Evolutionary conservation across 2,113 vertebrate genomes (phyloP), one percentile per base, ranked within the genome.

Genomic region (Gopherus evgoodei): DNA sequence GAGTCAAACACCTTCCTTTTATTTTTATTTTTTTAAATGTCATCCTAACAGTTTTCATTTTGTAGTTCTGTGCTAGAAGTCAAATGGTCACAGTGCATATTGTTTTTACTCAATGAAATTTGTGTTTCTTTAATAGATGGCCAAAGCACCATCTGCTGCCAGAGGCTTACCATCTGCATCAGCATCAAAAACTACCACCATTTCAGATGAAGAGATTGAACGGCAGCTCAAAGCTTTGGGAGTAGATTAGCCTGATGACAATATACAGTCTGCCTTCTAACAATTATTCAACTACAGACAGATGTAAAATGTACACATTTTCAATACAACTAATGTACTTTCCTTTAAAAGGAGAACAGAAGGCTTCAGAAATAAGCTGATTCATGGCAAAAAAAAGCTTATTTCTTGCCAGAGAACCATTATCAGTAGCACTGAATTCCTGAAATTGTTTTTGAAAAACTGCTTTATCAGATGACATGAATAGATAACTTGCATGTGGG

Each of bases 151-250:
- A 1, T 98, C 99, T 88, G 98, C 99, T 97, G 99, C 99, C 91
- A 98, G 98, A 97, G 98, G 97, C 75, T 94, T 99, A 86, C 99
- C 99, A 1, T 97, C 98, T 44, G 98, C 99, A 12, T 98, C 99
- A 16, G 97, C 99, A 75, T 98, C 99, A 75, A 99, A 99, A 95
- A 85, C 97, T 56, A 69, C 98, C 93, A 98, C 98, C 42, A 99
- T 99, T 94, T 99, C 99, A 0, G 99, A 99, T 87, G 99, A 99
- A 82, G 99, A 99, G 97, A 99, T 99, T 57, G 99, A 99, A 97
- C 98, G 99, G 89, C 99, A 99, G 96, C 99, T 99, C 86, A 98
- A 99, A 97, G 99, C 99, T 53, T 96, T 99, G 96, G 99, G 99
- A 93, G 99, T 99, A 93, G 99, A 99, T 98, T 99, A 99, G 98